Evolutionary conservation across 2,888 invertebrate species (phyloP), one percentile per base, ranked within the genome.

Genomic region (Eupithecia inturbata): DNA sequence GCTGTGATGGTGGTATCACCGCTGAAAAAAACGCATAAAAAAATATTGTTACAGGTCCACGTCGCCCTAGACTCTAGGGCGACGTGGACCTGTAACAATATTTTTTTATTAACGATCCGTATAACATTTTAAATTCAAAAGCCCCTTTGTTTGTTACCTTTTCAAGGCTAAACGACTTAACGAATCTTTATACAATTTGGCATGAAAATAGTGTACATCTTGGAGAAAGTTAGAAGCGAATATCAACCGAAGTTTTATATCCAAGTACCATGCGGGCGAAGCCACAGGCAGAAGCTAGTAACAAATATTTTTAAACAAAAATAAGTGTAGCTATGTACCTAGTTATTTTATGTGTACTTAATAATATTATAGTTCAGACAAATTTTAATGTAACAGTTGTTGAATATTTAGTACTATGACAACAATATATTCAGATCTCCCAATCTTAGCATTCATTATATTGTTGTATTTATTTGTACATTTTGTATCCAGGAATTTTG

Each of bases 11-110:
- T 36, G 36, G 33, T 26, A 60, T 60, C 39, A 60, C n/a, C 62
- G 69, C n/a, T n/a, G n/a, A n/a, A n/a, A n/a, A n/a, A n/a, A n/a
- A n/a, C n/a, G n/a, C n/a, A 41, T 26, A 67, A 19, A 36, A 68
- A n/a, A n/a, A n/a, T 53, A 53, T 49, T 69, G 41, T 69, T 69
- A 69, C 62, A 69, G 69, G 31, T 69, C 69, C 69, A 69, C 69
- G 69, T 36, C 66, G 66, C 39, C 41, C n/a, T 66, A 60, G 69
- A 39, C n/a, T 39, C 69, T 60, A 66, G n/a, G 41, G 39, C 66
- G 66, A 36, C 69, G 69, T 69, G 69, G 69, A 69, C 31, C 69
- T 69, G 62, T 69, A 69, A 69, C 41, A 69, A 49, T 53, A 53
- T 68, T 36, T 19, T 68, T 36, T 19, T 67, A 26, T 41, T 36